Evolutionary conservation across 2,113 vertebrate species (phyloP).

Genomic region (Choloepus hoffmanni): DNA sequence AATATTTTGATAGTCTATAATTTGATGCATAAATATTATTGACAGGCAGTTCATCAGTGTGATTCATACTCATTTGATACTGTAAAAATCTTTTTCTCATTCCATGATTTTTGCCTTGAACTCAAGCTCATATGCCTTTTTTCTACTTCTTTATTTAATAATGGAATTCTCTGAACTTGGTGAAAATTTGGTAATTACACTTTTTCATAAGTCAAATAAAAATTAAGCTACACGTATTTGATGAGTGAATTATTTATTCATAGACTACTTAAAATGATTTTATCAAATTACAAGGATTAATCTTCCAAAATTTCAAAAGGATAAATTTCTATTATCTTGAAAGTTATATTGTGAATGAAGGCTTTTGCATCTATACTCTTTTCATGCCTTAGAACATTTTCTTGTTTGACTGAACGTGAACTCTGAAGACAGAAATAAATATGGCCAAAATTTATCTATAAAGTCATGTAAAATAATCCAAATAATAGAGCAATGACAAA

Average conservation of each 20-base stretch:
- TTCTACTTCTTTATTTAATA: not conserved
- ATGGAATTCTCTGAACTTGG: not conserved
- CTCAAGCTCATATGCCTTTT: not conserved
- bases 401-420: not conserved
- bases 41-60: not conserved
- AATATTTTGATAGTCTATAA: not conserved
- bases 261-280: not conserved
- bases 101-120: not conserved
- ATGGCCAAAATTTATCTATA: not conserved
- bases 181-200: not conserved
- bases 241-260: not conserved
- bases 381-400: not conserved
- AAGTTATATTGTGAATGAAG: not conserved
- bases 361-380: not conserved
- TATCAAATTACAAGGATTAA: not conserved
- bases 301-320: conserved; percentile 12
- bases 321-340: not conserved
- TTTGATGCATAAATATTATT: not conserved
- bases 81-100: conserved; percentile 30
- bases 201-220: conserved; percentile 10
- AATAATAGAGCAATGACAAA: not conserved
- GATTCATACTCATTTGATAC: not conserved
- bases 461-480: not conserved
- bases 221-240: not conserved
- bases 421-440: conserved; percentile 9